Conservation (phyloP, 2,113 vertebrate genomes). For the Tupaia chinensis region DNA sequence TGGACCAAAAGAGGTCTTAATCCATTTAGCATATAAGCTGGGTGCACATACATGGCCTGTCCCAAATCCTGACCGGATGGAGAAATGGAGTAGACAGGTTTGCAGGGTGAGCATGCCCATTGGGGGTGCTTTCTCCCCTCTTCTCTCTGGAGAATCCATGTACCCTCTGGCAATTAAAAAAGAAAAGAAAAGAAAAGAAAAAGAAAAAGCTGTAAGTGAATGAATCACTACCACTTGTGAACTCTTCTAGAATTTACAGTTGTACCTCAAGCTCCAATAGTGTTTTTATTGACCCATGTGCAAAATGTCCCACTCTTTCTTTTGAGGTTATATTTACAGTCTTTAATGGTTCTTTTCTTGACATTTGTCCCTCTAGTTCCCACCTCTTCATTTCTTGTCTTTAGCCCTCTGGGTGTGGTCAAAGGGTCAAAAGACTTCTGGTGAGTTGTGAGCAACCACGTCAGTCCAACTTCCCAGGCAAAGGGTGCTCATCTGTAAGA, state of each 20-base stretch:
- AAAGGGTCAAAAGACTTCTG: not conserved
- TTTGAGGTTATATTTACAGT: not conserved
- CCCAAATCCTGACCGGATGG: no score
- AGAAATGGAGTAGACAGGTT: no score
- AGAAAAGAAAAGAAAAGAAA: no score
- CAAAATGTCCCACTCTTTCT: not conserved
- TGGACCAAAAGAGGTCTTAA: not conserved
- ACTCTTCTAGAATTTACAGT: constrained; percentile 25
- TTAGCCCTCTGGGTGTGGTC: not conserved
- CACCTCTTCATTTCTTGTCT: not conserved
- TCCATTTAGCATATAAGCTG: not conserved
- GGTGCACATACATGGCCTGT: no score
- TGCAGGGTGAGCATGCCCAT: no score
- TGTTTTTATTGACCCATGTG: not conserved
- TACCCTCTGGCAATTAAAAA: no score
- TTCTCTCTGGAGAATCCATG: no score
- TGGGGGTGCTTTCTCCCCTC: no score
- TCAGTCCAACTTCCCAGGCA: not conserved
- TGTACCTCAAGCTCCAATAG: not conserved
- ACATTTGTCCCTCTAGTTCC: not conserved
- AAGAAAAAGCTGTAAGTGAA: no score
- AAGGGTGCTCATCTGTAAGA: not conserved
- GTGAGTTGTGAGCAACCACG: not conserved
- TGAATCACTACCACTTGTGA: not conserved
- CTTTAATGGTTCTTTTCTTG: not conserved